Evolutionary conservation across 2,888 invertebrate genomes (phyloP), one percentile per base, ranked within the genome.

Genomic region (Galerucella nymphaeae): DNA sequence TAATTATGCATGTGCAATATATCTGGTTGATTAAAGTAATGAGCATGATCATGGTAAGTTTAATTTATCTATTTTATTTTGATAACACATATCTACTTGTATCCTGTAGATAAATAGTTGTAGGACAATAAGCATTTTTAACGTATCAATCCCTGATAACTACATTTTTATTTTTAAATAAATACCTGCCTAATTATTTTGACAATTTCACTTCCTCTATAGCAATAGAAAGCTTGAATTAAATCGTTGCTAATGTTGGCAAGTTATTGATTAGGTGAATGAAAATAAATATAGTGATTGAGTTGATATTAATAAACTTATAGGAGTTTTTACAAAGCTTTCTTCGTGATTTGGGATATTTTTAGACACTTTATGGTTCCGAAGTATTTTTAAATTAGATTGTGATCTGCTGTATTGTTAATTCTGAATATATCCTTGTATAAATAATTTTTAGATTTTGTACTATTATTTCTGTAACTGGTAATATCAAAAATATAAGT

Each of bases 71-170:
- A 59, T 9, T n/a, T 59, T 42, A 42, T 42, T 42, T 58, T 30
- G 58, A 58, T 58, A 30, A 30, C 30, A 38, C n/a, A n/a, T 59
- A 62, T 42, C 61, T 62, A 13, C 18, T 61, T 61, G 14, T 57
- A n/a, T 61, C 38, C 61, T 62, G 10, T 23, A 41, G 61, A 62
- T 62, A 62, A 38, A 38, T 23, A 58, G n/a, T 30, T 59, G n/a
- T 41, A 59, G 13, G n/a, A n/a, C n/a, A 48, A 48, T 13, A 11
- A 45, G 42, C 13, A 14, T 48, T 48, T n/a, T 14, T n/a, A 48
- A 48, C 14, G 14, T 48, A 14, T 48, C 1, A 48, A 48, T 48
- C 6, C n/a, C 14, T 14, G 14, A 48, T 48, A n/a, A 48, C n/a
- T 48, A n/a, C n/a, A 48, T 48, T n/a, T 48, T 48, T n/a, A 48